Conservation (phyloP, 2,797 vertebrate species). For the Periophthalmus magnuspinnatus region DNA sequence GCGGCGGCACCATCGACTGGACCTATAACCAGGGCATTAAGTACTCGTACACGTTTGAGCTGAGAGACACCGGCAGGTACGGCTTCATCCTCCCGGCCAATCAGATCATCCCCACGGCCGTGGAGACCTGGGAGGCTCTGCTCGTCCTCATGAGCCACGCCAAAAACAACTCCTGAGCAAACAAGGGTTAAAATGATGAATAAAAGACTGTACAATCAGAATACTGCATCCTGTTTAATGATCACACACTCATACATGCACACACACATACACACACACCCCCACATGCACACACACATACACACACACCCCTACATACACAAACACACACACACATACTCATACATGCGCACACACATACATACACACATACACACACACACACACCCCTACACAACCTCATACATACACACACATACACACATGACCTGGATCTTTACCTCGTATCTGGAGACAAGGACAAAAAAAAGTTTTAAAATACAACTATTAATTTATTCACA, state of each 20-base stretch:
- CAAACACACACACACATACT: too few relatives aligned
- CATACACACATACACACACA: too few relatives aligned
- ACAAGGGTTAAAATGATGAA: neutral
- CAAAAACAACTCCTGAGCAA: conserved; percentile 76
- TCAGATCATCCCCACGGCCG: conserved; percentile 88
- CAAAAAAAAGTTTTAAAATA: neutral
- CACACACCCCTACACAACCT: too few relatives aligned
- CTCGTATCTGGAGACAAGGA: too few relatives aligned
- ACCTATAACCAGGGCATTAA: conserved; percentile 91
- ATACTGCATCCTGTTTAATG: neutral
- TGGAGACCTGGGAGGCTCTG: conserved; percentile 90
- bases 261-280: too few relatives aligned
- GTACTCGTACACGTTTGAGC: conserved; percentile 93
- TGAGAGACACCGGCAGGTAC: conserved; percentile 86
- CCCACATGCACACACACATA: too few relatives aligned
- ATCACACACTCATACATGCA: too few relatives aligned
- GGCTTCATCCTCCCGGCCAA: conserved; percentile 91
- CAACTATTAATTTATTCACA: conserved; percentile 1
- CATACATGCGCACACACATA: too few relatives aligned
- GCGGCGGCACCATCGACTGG: conserved; percentile 89
- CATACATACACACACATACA: too few relatives aligned
- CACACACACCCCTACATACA: too few relatives aligned
- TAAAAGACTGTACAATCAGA: neutral
- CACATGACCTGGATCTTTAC: too few relatives aligned
- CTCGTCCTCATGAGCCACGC: conserved; percentile 85